phyloP scores from a whole-genome alignment of 2,797 vertebrate genomes.

The Staurois parvus region DNA sequence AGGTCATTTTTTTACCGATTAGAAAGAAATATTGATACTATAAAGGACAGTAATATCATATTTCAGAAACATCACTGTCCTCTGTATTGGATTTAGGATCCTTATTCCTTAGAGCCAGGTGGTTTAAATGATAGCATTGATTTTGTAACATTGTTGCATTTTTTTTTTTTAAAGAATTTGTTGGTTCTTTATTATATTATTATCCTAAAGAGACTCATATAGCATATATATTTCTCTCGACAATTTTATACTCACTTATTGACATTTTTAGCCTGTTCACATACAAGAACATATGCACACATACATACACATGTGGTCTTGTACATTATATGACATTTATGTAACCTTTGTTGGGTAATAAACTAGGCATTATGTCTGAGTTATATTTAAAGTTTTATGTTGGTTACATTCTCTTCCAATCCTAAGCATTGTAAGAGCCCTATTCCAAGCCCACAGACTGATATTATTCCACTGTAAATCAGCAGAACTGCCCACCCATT shows the following conservation, averaged over 20 bases:
- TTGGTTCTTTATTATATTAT: background rate
- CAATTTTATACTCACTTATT: background rate
- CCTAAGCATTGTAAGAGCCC: too few relatives aligned
- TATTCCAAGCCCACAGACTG: too few relatives aligned
- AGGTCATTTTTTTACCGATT: conserved; percentile 49
- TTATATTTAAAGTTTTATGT: too few relatives aligned
- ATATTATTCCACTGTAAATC: too few relatives aligned
- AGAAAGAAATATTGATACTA: conserved; percentile 54
- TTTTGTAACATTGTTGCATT: conserved; percentile 35
- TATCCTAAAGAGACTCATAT: background rate
- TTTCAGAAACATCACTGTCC: conserved; percentile 11
- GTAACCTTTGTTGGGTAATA: too few relatives aligned
- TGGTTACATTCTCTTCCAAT: too few relatives aligned
- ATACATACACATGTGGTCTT: too few relatives aligned
- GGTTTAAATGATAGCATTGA: conserved; percentile 54
- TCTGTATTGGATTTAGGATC: conserved; percentile 28
- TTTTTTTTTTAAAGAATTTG: conserved; percentile 16
- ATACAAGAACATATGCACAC: too few relatives aligned
- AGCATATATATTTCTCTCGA: background rate
- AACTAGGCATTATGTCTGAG: too few relatives aligned
- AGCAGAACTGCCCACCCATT: too few relatives aligned
- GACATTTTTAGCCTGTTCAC: too few relatives aligned
- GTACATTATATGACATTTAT: too few relatives aligned
- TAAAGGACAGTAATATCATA: conserved; percentile 38
- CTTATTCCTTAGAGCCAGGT: conserved; percentile 40